These are phyloP conservation scores for Pachymerium ferrugineum DNA, from an alignment of 2,888 invertebrate species.

Conservation along the genomic window DNA sequence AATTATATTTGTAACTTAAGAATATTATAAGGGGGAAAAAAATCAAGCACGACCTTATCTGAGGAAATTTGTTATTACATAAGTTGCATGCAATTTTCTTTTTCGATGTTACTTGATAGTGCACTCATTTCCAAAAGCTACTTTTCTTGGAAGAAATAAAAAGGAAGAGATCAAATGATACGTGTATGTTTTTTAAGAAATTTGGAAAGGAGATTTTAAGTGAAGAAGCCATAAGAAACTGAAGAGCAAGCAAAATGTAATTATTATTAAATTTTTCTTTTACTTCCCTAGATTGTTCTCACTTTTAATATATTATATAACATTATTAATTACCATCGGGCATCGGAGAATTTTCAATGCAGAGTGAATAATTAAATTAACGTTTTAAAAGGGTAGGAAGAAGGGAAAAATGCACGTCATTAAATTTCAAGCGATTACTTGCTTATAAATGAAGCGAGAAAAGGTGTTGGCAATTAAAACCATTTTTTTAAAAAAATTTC, in stretches of 20 bases:
- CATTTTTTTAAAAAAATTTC: background rate
- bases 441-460: background rate
- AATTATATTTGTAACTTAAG: too few relatives aligned
- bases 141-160: background rate
- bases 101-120: background rate
- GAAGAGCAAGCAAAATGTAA: background rate
- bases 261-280: background rate
- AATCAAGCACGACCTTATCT: too few relatives aligned
- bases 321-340: background rate
- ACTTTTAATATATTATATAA: background rate
- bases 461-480: background rate
- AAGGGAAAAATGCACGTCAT: background rate
- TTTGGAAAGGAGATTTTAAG: background rate
- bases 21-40: too few relatives aligned
- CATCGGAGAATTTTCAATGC: background rate
- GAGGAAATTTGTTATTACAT: too few relatives aligned
- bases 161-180: background rate
- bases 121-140: background rate
- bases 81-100: background rate
- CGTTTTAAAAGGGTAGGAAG: background rate
- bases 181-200: too few relatives aligned
- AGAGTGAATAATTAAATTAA: background rate
- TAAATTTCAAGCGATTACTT: background rate
- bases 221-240: background rate
- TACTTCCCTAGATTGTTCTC: too few relatives aligned